Evolutionary conservation across 2,888 invertebrate species (phyloP), one percentile per base, ranked within the genome.

Genomic region (Pyrochroa serraticornis): DNA sequence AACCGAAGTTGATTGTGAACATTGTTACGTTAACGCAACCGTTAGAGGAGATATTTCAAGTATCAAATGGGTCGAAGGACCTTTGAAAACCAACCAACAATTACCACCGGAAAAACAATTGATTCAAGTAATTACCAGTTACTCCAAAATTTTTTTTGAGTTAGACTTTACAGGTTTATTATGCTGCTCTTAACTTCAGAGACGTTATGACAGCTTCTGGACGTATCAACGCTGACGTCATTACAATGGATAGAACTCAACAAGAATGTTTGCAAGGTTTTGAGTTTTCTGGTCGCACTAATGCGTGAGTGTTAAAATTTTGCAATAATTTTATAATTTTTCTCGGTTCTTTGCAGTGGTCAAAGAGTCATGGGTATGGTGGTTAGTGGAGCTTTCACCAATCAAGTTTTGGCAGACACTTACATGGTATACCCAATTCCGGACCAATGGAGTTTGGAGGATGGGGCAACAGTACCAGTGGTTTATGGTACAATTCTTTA

Each of bases 171-270:
- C 30, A 69, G 63, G 59, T 65, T 1, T 84, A 88, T 69, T 94
- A 91, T 73, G 81, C 93, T 0, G 86, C 95, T 0, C 77, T 97
- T 8, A 97, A 97, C 80, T 97, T 97, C 86, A 88, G 94, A 71
- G 97, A 97, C 77, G 83, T 97, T 0, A 97, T 97, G 97, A 82
- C 93, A 1, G 93, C 96, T 0, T 93, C 93, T 0, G 97, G 95
- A 1, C 93, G 93, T 73, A 84, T 97, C 3, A 88, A 91, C 3
- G 86, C 87, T 0, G 96, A 97, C 75, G 86, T 92, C 0, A 87
- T 92, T 0, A 90, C 91, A 0, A 82, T 83, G 32, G 83, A 82
- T 0, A 81, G 89, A 9, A 73, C 84, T 22, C 80, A 83, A 7
- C 86, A 91, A 65, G 87, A 86, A 63, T 85, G 85, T 66, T 83